Evolutionary conservation across 2,888 invertebrate genomes (phyloP).

Genomic region (Yponomeuta malinellus): DNA sequence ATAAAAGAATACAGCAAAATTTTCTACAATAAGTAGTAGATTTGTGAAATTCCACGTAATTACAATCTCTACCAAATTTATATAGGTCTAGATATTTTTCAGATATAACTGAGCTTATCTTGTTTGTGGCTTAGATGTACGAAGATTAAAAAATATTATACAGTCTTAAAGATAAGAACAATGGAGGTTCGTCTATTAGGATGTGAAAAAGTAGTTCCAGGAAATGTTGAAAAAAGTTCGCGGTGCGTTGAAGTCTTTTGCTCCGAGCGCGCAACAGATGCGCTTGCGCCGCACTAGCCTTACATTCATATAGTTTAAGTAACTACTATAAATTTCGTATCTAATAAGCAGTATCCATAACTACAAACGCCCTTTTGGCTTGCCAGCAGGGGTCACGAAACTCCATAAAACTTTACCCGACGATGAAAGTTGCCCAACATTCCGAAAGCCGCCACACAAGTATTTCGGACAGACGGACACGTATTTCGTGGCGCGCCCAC

Average conservation of each 20-base stretch:
- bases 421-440: constrained; percentile 62
- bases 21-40: too few relatives aligned
- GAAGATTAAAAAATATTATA: too few relatives aligned
- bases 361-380: background rate
- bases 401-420: constrained; percentile 25
- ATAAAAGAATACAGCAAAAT: too few relatives aligned
- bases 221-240: background rate
- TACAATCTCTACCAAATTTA: too few relatives aligned
- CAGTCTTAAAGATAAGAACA: too few relatives aligned
- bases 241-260: constrained; percentile 69
- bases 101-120: too few relatives aligned
- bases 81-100: too few relatives aligned
- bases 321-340: too few relatives aligned
- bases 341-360: background rate
- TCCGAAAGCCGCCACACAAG: constrained; percentile 62
- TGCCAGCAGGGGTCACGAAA: constrained; percentile 2
- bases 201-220: background rate
- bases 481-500: constrained; percentile 66
- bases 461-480: constrained; percentile 68
- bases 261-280: constrained; percentile 28
- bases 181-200: too few relatives aligned
- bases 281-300: background rate
- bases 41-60: too few relatives aligned
- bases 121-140: too few relatives aligned
- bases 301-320: too few relatives aligned